These are phyloP conservation scores for Lepus timidus DNA, from an alignment of 2,113 vertebrate genomes.

Conservation along the genomic window DNA sequence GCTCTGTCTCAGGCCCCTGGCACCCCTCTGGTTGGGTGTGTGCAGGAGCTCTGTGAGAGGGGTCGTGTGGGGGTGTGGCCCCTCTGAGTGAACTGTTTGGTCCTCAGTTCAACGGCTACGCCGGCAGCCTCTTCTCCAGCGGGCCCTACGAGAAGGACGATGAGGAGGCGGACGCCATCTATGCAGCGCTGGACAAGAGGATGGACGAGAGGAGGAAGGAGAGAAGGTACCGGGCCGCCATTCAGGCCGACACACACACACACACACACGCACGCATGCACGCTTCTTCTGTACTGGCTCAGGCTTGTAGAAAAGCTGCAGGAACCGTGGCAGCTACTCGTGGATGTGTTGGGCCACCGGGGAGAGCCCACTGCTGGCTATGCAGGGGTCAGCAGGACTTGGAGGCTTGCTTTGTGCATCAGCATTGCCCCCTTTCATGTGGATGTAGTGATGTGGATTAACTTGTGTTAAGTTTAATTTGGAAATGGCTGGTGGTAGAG, in stretches of 20 bases:
- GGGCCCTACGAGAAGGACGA: conserved; percentile 99
- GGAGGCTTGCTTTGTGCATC: not conserved
- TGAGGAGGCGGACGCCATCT: conserved; percentile 98
- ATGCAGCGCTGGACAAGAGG: conserved; percentile 97
- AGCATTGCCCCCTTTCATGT: not conserved
- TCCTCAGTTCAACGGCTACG: conserved; percentile 97
- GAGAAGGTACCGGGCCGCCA: conserved; percentile 89
- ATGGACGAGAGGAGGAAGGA: conserved; percentile 99
- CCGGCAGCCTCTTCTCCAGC: conserved; percentile 98
- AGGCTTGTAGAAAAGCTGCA: not conserved
- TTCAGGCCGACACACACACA: not conserved
- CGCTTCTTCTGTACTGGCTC: not conserved
- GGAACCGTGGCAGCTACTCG: not conserved
- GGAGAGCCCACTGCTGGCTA: not conserved
- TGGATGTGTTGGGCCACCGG: not conserved
- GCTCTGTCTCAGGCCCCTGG: not conserved
- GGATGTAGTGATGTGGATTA: not conserved
- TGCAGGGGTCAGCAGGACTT: not conserved
- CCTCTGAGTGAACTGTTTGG: not conserved
- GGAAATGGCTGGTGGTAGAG: not conserved
- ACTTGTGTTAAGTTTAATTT: not conserved
- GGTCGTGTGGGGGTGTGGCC: no score
- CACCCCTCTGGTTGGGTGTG: not conserved
- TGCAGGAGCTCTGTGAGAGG: not conserved
- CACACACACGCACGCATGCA: no score